Conservation (phyloP, 2,113 vertebrate genomes). For the Porphyrio hochstetteri region DNA sequence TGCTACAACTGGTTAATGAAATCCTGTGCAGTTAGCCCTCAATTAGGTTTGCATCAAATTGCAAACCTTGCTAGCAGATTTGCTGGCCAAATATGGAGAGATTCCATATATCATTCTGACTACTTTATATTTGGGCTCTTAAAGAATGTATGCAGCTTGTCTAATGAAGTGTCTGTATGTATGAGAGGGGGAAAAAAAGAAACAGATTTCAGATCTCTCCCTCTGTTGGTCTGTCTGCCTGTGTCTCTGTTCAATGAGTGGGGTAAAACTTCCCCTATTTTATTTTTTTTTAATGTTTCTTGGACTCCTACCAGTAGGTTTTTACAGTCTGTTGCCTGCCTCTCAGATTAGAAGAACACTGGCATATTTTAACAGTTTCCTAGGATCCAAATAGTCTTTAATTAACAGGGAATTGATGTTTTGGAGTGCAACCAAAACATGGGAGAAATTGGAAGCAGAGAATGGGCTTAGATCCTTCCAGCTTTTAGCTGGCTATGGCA, state of each 20-base stretch:
- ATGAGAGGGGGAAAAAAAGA: neutral
- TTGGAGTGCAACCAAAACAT: conserved; percentile 63
- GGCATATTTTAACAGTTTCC: conserved; percentile 76
- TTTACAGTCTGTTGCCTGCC: conserved; percentile 74
- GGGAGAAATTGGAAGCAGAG: conserved; percentile 1
- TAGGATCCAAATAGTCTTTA: conserved; percentile 75
- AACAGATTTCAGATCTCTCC: neutral
- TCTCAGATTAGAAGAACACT: conserved; percentile 74
- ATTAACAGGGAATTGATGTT: conserved; percentile 74
- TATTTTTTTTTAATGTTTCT: neutral
- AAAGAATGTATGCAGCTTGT: neutral
- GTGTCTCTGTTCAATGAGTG: neutral
- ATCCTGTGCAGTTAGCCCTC: neutral
- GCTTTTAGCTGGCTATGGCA: neutral
- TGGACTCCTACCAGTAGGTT: conserved; percentile 66
- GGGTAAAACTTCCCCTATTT: neutral
- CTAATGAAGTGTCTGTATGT: neutral
- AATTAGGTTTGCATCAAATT: neutral
- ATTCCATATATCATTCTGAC: neutral
- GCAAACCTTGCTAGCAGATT: conserved; percentile 33
- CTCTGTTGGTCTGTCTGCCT: neutral
- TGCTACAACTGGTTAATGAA: conserved; percentile 47
- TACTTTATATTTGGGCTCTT: neutral
- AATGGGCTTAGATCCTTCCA: conserved; percentile 7
- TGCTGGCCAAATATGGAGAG: neutral